These are phyloP conservation scores for Hirtodrosophila confusa DNA, from an alignment of 2,888 invertebrate genomes.

Conservation along the genomic window DNA sequence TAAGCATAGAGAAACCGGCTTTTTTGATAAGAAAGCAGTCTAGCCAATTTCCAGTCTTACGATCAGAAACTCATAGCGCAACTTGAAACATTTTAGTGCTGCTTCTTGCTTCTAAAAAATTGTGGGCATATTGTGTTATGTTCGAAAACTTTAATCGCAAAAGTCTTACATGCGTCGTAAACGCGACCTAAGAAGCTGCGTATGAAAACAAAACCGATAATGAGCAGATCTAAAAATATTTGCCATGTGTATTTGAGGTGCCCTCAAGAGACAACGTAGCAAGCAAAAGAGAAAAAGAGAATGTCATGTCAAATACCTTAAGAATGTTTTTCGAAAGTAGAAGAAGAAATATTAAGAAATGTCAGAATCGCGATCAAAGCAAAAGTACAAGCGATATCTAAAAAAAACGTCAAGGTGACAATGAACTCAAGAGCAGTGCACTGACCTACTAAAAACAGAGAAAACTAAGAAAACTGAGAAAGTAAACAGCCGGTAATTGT, in stretches of 20 bases:
- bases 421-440: conserved; percentile 72
- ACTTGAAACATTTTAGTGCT: background rate
- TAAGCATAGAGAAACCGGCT: background rate
- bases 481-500: conserved; percentile 35
- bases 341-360: conserved; percentile 22
- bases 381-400: conserved; percentile 37
- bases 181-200: conserved; percentile 53
- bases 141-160: conserved; percentile 4
- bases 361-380: conserved; percentile 48
- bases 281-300: conserved; percentile 26
- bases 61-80: background rate
- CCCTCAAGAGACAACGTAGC: conserved; percentile 2
- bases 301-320: conserved; percentile 29
- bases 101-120: background rate
- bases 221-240: conserved; percentile 69
- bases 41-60: too few relatives aligned
- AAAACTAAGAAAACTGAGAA: conserved; percentile 5
- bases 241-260: conserved; percentile 25
- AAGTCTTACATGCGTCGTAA: conserved; percentile 7
- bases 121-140: conserved; percentile 6
- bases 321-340: conserved; percentile 49
- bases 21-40: conserved; percentile 1
- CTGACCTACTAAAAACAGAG: conserved; percentile 58
- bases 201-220: conserved; percentile 76
- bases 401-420: conserved; percentile 53